Conservation (phyloP, 2,888 invertebrate genomes). For the Ptychoptera albimana region DNA sequence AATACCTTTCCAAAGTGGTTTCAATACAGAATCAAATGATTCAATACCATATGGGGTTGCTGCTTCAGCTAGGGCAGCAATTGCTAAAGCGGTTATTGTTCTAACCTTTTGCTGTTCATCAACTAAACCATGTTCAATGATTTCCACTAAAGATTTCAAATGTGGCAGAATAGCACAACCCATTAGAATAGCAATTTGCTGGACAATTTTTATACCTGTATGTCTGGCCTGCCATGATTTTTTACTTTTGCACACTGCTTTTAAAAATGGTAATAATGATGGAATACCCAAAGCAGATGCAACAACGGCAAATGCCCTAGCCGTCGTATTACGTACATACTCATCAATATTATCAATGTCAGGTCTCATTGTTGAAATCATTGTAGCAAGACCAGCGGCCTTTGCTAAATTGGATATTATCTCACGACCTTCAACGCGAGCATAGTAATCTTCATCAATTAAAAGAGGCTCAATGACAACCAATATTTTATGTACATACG, state of each 20-base stretch:
- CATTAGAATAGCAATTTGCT: slow-evolving; percentile 99
- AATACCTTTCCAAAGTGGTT: slow-evolving; percentile 99
- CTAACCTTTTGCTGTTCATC: slow-evolving; percentile 99
- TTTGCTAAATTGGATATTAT: slow-evolving; percentile 98
- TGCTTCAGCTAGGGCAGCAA: slow-evolving; percentile 97
- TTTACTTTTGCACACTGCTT: slow-evolving; percentile 97
- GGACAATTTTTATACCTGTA: slow-evolving; percentile 98
- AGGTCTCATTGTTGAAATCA: slow-evolving; percentile 99
- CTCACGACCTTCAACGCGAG: slow-evolving; percentile 97
- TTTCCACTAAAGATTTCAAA: slow-evolving; percentile 93
- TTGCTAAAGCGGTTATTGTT: slow-evolving; percentile 95
- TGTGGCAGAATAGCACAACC: slow-evolving; percentile 98
- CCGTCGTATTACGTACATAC: slow-evolving; percentile 98
- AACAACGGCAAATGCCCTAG: slow-evolving; percentile 98
- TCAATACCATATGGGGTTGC: slow-evolving; percentile 99
- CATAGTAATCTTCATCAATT: slow-evolving; percentile 99
- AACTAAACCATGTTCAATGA: slow-evolving; percentile 95
- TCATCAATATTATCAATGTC: slow-evolving; percentile 99
- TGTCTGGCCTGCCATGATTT: slow-evolving; percentile 99
- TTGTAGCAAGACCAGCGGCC: slow-evolving; percentile 97
- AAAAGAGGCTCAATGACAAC: slow-evolving; percentile 97
- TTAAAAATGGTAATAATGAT: slow-evolving; percentile 90
- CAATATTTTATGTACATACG: slow-evolving; percentile 98
- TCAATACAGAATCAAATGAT: slow-evolving; percentile 97
- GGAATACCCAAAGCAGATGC: slow-evolving; percentile 97